phyloP scores from a whole-genome alignment of 1,140 invertebrate species.

The Sinella curviseta region DNA sequence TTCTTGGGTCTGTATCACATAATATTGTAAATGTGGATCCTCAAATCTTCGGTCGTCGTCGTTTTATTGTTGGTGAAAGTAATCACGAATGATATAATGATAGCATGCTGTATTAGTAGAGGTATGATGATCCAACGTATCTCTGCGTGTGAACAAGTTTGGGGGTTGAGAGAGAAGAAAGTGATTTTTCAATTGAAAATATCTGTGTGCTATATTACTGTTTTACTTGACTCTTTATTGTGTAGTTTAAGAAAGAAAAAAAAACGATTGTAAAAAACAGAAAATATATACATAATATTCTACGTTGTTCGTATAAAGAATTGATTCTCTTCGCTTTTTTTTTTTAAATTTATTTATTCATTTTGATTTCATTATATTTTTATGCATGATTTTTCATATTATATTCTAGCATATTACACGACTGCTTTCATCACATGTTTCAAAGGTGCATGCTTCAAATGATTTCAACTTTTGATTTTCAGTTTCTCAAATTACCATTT shows the following conservation, averaged over 20 bases:
- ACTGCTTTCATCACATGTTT: no score
- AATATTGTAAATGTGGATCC: background rate
- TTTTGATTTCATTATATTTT: background rate
- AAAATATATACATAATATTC: slow-evolving; percentile 15
- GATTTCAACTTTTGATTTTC: no score
- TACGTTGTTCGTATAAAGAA: slow-evolving; percentile 1
- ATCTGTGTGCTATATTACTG: slow-evolving; percentile 24
- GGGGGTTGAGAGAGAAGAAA: background rate
- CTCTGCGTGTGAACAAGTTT: slow-evolving; percentile 10
- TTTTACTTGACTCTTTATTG: slow-evolving; percentile 25
- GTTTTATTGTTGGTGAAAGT: background rate
- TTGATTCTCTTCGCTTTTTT: background rate
- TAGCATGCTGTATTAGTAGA: slow-evolving; percentile 5
- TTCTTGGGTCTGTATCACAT: background rate
- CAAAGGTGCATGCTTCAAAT: no score
- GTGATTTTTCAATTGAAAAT: slow-evolving; percentile 14
- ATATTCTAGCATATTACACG: no score
- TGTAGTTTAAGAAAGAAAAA: slow-evolving; percentile 13
- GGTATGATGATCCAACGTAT: background rate
- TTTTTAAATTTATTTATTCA: slow-evolving; percentile 1
- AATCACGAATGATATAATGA: slow-evolving; percentile 3
- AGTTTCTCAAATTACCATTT: no score
- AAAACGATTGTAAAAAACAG: slow-evolving; percentile 20
- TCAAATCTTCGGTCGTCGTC: slow-evolving; percentile 1
- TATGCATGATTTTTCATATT: background rate